A percentile compares a stretch with the other conserved stretches of the same genome.
Conservation (phyloP, 2,888 invertebrate genomes). For the Apamea sordens region DNA sequence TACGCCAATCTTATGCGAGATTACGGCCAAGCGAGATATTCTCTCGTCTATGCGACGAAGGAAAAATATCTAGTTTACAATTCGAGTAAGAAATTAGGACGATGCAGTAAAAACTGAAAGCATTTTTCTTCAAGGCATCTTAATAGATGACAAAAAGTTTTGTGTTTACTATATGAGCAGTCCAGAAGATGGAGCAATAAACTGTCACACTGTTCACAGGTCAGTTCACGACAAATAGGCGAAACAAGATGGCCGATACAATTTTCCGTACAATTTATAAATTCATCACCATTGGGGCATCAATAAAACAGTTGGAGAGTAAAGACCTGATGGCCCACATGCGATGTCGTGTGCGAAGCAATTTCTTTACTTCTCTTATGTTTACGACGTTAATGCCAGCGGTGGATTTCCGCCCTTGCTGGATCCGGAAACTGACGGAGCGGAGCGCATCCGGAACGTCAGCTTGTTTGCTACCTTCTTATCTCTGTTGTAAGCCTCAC, state of each 20-base stretch:
- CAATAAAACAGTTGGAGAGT: conserved; percentile 70
- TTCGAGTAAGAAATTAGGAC: conserved; percentile 15
- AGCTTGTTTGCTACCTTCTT: conserved; percentile 81
- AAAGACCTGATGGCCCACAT: conserved; percentile 61
- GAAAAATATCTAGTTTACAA: conserved; percentile 30
- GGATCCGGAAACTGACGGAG: conserved; percentile 79
- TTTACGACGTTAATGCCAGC: conserved; percentile 76
- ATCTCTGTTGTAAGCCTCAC: conserved; percentile 72
- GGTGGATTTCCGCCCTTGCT: conserved; percentile 75
- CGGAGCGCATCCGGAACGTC: conserved; percentile 80
- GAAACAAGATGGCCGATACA: conserved; percentile 19
- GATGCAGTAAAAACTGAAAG: neutral
- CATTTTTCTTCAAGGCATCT: conserved; percentile 9
- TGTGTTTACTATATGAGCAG: neutral
- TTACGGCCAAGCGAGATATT: conserved; percentile 59
- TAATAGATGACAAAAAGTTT: neutral
- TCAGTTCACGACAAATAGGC: conserved; percentile 23
- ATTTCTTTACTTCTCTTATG: conserved; percentile 72
- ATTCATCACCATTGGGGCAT: conserved; percentile 60
- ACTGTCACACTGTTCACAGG: conserved; percentile 15
- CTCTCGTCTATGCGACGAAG: conserved; percentile 49
- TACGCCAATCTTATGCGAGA: conserved; percentile 68
- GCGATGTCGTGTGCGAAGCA: conserved; percentile 69
- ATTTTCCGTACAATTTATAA: conserved; percentile 58
- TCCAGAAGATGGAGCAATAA: conserved; percentile 13